A percentile compares a stretch with the other conserved stretches of the same genome.
Conservation (phyloP, 2,797 vertebrate species). For the Philypnodon macrostomus region DNA sequence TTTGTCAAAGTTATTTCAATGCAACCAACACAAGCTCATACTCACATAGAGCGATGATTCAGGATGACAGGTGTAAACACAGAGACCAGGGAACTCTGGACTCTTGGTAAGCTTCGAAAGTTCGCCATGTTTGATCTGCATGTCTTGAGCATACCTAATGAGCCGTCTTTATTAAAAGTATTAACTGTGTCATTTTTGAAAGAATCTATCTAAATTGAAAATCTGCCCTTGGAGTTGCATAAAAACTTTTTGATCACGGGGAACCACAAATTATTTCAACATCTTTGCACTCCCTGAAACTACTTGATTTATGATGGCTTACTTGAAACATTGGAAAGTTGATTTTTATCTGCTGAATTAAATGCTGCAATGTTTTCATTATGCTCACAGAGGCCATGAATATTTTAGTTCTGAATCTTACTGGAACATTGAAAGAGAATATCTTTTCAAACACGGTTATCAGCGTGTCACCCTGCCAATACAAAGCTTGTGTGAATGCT, state of each 20-base stretch:
- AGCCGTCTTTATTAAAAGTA: constrained; percentile 1
- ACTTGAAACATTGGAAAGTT: background rate
- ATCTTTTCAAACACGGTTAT: constrained; percentile 22
- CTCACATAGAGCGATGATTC: no score
- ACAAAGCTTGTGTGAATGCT: constrained; percentile 30
- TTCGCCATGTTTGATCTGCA: no score
- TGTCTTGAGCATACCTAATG: constrained; percentile 15
- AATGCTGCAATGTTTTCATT: constrained; percentile 13
- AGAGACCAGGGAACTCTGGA: background rate
- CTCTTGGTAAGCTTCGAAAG: background rate
- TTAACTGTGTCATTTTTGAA: constrained; percentile 10
- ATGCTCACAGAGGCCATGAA: constrained; percentile 15
- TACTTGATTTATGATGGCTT: constrained; percentile 1
- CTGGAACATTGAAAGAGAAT: background rate
- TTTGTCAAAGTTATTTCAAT: no score
- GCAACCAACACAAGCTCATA: background rate
- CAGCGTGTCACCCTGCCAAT: constrained; percentile 28
- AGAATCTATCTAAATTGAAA: background rate
- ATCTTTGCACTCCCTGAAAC: background rate
- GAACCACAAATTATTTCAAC: constrained; percentile 1
- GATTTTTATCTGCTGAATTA: constrained; percentile 7
- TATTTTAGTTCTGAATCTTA: constrained; percentile 15
- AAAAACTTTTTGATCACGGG: background rate
- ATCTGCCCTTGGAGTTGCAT: background rate
- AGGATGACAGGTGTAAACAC: background rate